Conservation (phyloP, 2,113 vertebrate genomes). For the Corythornis cristatus region DNA sequence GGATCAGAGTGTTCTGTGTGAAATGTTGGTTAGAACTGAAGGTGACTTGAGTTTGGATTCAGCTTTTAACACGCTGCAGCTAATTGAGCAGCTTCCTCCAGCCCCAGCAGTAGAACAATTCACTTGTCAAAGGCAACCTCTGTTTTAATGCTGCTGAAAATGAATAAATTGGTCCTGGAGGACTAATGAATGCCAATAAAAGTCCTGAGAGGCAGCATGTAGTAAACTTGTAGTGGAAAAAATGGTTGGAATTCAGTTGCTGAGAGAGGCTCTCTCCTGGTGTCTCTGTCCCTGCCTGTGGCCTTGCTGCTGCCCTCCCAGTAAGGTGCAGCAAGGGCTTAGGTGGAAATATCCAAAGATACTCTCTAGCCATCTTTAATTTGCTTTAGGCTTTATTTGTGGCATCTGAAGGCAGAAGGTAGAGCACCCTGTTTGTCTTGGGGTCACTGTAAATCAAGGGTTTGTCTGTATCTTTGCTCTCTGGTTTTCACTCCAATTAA, state of each 20-base stretch:
- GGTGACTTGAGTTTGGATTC: neutral
- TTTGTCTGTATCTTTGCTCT: neutral
- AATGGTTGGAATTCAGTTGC: slow-evolving; percentile 19
- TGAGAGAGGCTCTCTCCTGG: neutral
- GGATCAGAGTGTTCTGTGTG: neutral
- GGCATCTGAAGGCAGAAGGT: neutral
- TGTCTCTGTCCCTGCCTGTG: fast-evolving
- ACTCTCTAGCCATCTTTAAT: neutral
- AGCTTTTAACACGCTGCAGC: slow-evolving; percentile 6
- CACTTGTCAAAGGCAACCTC: slow-evolving; percentile 36
- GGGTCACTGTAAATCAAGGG: neutral
- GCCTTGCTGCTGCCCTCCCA: neutral
- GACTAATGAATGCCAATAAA: slow-evolving; percentile 55
- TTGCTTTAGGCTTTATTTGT: neutral
- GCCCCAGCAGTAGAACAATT: neutral
- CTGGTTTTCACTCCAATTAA: neutral
- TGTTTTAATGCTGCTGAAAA: slow-evolving; percentile 50
- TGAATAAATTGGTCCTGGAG: slow-evolving; percentile 47
- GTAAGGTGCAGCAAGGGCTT: neutral
- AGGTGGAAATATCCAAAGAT: neutral
- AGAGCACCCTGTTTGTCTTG: neutral
- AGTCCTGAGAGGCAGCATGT: neutral
- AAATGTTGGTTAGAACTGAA: neutral
- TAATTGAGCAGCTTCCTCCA: slow-evolving; percentile 3
- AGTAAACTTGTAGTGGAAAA: slow-evolving; percentile 22